Base-by-base conservation (phyloP, 2,113 vertebrate species). In the Corvus cornix region DNA sequence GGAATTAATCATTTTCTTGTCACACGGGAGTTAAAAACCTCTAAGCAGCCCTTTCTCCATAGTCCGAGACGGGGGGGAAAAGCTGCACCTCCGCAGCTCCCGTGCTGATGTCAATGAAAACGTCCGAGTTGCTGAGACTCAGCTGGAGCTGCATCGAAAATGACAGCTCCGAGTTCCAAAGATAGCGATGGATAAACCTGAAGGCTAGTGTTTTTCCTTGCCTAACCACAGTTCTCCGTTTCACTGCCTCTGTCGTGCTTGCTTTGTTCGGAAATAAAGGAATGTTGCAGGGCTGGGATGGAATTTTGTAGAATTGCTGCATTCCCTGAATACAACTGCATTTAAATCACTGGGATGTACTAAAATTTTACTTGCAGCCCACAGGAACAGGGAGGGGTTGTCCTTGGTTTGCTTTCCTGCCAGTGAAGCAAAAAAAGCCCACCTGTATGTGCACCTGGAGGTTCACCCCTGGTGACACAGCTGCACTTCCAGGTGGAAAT, bases 101-200 rank as follows among this genome's bases (percentile, higher is more conserved):
- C 1, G 0, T 2, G 7, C 5, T 27, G 44, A 8, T 63, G 44
- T 7, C 24, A 1, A 0, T 18, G 43, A 3, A 37, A 70, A 37
- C 1, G 0, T 22, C 26, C 11, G 19, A 35, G 33, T 2, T 5
- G 2, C 13, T 13, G 55, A n/a, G 66, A 26, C 9, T 28, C 24
- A 0, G 35, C 1, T 10, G 33, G 18, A 49, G 22, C 37, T 11
- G 17, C 8, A 8, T 9, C 9, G 20, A 8, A 81, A 67, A 43
- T 11, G 5, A 51, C 49, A 27, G 30, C 19, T 46, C 30, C 16
- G 1, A 35, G 39, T 49, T 84, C 52, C 55, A 26, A 22, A 64
- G 33, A 14, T 1, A 62, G 35, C 28, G 31, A 7, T 6, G 18
- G 66, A 26, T 20, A 52, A 85, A 37, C 27, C 11, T 6, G 17